A percentile compares a stretch with the other conserved stretches of the same genome.
These are phyloP conservation scores for Cremastinae sp. DNA, from an alignment of 2,888 invertebrate species.

Conservation along the genomic window DNA sequence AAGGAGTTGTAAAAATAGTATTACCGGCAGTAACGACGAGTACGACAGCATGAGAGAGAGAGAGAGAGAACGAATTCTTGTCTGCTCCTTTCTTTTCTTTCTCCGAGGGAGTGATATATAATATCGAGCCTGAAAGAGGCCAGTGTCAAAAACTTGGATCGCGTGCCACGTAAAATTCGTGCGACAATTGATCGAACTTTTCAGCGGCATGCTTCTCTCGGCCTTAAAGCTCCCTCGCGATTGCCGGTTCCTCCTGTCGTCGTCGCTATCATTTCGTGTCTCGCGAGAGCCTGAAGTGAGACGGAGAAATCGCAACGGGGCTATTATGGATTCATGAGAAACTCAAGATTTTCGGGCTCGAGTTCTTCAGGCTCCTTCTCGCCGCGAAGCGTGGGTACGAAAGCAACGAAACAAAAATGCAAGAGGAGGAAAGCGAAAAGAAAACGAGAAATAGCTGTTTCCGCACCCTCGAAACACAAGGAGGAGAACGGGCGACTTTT, in stretches of 20 bases:
- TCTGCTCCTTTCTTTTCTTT: conserved; percentile 1
- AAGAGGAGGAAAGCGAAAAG: background rate
- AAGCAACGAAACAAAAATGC: background rate
- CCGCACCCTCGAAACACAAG: background rate
- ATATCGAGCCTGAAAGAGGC: conserved; percentile 46
- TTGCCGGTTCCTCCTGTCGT: conserved; percentile 20
- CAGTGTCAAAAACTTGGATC: conserved; percentile 63
- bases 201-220: conserved; percentile 30
- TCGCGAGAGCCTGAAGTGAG: conserved; percentile 34
- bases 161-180: conserved; percentile 69
- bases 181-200: conserved; percentile 59
- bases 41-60: background rate
- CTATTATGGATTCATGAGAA: conserved; percentile 45
- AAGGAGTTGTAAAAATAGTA: conserved; percentile 46
- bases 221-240: conserved; percentile 10
- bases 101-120: conserved; percentile 2
- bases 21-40: conserved; percentile 25
- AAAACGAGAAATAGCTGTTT: conserved; percentile 3
- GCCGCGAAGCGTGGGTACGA: background rate
- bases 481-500: conserved; percentile 1
- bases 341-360: conserved; percentile 39
- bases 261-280: conserved; percentile 48
- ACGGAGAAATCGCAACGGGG: conserved; percentile 13
- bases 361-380: conserved; percentile 3
- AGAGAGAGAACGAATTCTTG: background rate